Conservation (phyloP, 1,140 invertebrate genomes). For the Zophobas morio region DNA sequence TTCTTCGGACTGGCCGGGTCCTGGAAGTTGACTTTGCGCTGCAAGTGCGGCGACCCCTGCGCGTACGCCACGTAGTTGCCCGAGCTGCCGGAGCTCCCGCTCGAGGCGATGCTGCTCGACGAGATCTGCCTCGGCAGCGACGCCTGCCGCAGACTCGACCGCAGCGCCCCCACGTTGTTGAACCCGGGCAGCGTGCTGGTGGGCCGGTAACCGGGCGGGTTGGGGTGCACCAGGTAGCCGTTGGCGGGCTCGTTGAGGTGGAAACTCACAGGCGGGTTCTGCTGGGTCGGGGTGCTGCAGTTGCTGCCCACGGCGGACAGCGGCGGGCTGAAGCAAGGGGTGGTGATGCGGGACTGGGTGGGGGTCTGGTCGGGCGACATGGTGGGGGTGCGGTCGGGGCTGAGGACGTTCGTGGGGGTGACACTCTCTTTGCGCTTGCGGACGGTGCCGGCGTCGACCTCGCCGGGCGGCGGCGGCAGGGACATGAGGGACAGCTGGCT, state of each 20-base stretch:
- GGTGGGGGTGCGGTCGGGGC: constrained; percentile 65
- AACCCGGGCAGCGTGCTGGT: constrained; percentile 59
- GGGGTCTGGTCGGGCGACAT: constrained; percentile 67
- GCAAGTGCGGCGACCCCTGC: constrained; percentile 68
- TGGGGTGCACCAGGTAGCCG: constrained; percentile 57
- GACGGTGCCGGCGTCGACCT: constrained; percentile 69
- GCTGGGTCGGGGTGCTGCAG: constrained; percentile 63
- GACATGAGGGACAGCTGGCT: constrained; percentile 78
- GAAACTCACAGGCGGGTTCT: constrained; percentile 60
- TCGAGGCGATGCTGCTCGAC: constrained; percentile 61
- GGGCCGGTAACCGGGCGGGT: constrained; percentile 61
- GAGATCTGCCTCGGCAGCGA: constrained; percentile 64
- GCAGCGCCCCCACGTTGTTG: constrained; percentile 59
- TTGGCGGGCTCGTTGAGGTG: constrained; percentile 54
- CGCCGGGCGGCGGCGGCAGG: constrained; percentile 76
- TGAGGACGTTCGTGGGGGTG: constrained; percentile 63
- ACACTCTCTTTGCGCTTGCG: constrained; percentile 63
- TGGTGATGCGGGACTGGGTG: constrained; percentile 66
- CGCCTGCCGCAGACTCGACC: constrained; percentile 62
- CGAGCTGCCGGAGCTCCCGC: constrained; percentile 59
- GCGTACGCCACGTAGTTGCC: constrained; percentile 64
- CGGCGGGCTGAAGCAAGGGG: constrained; percentile 69
- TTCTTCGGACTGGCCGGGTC: constrained; percentile 71
- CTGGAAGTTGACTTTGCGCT: constrained; percentile 70
- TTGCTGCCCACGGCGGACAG: constrained; percentile 66